Base-by-base conservation (phyloP, 1,140 invertebrate genomes). In the Megathymus violae region DNA sequence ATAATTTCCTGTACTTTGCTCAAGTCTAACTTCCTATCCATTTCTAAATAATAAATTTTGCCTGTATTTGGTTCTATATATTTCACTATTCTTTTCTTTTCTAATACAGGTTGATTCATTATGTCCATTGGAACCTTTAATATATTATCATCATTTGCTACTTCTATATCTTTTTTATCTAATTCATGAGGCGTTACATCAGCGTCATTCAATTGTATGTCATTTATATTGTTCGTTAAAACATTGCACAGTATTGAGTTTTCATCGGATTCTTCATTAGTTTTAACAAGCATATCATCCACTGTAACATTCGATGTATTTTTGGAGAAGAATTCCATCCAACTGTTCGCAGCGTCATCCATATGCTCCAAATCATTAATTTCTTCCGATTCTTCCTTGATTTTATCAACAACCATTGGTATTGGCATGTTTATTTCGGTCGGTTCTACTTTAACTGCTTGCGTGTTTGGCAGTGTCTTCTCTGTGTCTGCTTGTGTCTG, bases 21-120 rank as follows among this genome's bases (percentile, higher is more conserved):
- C 3, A 90, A 17, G 41, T 89, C 86, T 59, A 90, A 40, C 1
- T 74, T 70, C 44, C 82, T 70, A 19, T 91, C 86, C 78, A 91
- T 80, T 79, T 91, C 86, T 64, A 91, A 58, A 62, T 88, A 91
- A 41, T 88, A 89, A 54, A 91, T 88, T 61, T 88, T 91, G 1
- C 86, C 80, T 14, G 88, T 89, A 0, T 66, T 79, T 0, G 83
- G 82, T 36, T 91, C 88, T 43, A 91, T 79, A 43, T 89, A 91
- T 67, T 91, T 91, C 63, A 91, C 80, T 52, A 91, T 88, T 15
- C 84, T 59, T 34, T 88, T 89, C 22, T 80, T 80, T 0, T 69
- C 60, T 13, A 62, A 59, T 0, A 66, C 60, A 0, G 69, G 61
- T 41, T 75, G 62, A 9, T 46, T 77, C 0, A 71, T 16, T 11